Percentiles rank a stretch among this genome's conserved stretches.
These are phyloP conservation scores for Perdix hodgsoniae DNA, from an alignment of 2,797 vertebrate genomes.

Conservation along the genomic window DNA sequence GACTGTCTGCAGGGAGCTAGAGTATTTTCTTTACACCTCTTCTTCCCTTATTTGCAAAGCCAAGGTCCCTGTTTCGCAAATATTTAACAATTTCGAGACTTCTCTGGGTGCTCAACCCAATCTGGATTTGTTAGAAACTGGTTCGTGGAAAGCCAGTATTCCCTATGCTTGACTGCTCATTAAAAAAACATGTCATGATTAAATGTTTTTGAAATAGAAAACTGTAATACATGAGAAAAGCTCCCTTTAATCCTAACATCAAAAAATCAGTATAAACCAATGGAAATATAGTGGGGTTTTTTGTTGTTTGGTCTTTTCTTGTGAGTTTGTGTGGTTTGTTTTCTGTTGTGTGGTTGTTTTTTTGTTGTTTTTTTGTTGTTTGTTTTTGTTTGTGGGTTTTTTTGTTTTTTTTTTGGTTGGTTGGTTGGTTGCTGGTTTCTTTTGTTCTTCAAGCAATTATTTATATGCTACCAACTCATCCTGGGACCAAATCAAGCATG, in stretches of 20 bases:
- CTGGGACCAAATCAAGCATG: neutral
- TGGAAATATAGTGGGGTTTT: neutral
- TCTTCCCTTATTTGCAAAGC: neutral
- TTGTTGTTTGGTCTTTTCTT: too few relatives aligned
- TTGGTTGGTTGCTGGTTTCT: neutral
- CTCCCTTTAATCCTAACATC: neutral
- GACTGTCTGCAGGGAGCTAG: neutral
- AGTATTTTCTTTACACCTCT: neutral
- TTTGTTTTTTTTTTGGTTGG: neutral
- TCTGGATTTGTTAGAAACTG: neutral
- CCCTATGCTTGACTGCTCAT: neutral
- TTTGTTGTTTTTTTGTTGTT: neutral
- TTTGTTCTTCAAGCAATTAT: neutral
- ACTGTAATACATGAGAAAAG: neutral
- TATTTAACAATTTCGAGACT: neutral
- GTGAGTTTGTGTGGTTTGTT: neutral
- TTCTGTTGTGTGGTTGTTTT: fast-evolving
- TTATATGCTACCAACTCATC: neutral
- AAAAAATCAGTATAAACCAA: neutral
- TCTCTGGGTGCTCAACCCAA: neutral
- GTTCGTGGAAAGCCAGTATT: neutral
- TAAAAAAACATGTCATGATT: neutral
- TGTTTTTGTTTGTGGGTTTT: too few relatives aligned
- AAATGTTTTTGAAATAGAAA: neutral
- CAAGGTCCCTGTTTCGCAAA: neutral